Conservation (phyloP, 2,113 vertebrate species). For the Morphnarchus princeps region DNA sequence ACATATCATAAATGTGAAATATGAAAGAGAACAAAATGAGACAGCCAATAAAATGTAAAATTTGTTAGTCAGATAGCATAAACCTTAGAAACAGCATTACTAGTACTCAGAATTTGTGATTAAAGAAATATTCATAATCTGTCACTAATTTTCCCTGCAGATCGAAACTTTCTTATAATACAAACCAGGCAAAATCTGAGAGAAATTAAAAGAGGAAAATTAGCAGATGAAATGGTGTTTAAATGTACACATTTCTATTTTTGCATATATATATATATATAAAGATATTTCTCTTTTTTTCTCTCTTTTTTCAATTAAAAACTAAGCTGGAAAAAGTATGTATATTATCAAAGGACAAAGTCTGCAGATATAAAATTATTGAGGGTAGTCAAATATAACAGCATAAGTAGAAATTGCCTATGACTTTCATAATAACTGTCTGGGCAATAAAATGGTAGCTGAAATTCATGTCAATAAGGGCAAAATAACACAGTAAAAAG, state of each 20-base stretch:
- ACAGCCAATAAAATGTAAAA: constrained; percentile 89
- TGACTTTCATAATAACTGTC: background rate
- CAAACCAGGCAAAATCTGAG: constrained; percentile 24
- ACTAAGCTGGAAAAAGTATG: background rate
- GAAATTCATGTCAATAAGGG: background rate
- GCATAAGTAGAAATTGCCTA: background rate
- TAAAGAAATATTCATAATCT: constrained; percentile 88
- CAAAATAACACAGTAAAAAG: background rate
- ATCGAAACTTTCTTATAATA: constrained; percentile 57
- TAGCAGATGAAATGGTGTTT: background rate
- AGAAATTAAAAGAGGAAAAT: constrained; percentile 43
- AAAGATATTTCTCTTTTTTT: background rate
- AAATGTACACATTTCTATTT: background rate
- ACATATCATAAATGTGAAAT: constrained; percentile 90
- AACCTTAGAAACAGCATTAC: constrained; percentile 77
- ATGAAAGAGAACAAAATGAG: constrained; percentile 89
- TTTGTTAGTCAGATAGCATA: constrained; percentile 83
- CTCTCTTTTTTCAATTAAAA: background rate
- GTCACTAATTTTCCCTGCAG: constrained; percentile 80
- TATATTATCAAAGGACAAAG: background rate
- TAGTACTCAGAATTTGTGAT: constrained; percentile 86
- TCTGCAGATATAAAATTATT: background rate
- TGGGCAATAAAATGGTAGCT: background rate
- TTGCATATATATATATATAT: background rate
- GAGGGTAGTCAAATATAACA: background rate